These are phyloP conservation scores for Synanthedon formicaeformis DNA, from an alignment of 2,888 invertebrate species.

Conservation along the genomic window DNA sequence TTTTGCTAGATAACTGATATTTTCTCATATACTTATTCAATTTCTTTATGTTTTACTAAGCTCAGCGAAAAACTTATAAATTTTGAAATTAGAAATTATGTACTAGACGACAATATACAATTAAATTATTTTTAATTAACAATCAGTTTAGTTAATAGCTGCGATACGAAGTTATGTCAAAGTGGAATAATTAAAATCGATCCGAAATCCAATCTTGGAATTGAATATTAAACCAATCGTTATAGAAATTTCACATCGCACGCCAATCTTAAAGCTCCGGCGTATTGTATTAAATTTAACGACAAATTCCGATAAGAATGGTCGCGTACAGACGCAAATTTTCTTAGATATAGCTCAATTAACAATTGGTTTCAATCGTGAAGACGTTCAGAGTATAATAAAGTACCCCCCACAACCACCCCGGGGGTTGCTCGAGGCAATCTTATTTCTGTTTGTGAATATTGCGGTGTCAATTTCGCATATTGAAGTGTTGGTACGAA, in stretches of 20 bases:
- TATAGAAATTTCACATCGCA: neutral
- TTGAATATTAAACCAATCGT: neutral
- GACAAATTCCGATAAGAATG: slow-evolving; percentile 66
- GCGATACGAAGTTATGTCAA: too few species aligned
- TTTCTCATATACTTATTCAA: too few species aligned
- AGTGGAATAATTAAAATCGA: slow-evolving; percentile 10
- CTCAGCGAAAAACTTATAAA: too few species aligned
- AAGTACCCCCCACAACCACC: slow-evolving; percentile 43
- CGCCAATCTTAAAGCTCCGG: slow-evolving; percentile 4
- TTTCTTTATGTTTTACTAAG: too few species aligned
- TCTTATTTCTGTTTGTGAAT: slow-evolving; percentile 69
- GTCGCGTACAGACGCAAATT: slow-evolving; percentile 57
- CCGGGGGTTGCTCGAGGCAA: slow-evolving; percentile 49
- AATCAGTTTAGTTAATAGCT: too few species aligned
- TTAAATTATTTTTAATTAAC: too few species aligned
- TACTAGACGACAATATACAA: too few species aligned
- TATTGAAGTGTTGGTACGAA: slow-evolving; percentile 62
- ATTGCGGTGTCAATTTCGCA: slow-evolving; percentile 70
- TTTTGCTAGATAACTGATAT: too few species aligned
- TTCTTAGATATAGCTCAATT: slow-evolving; percentile 71
- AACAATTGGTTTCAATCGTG: slow-evolving; percentile 70
- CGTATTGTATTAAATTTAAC: slow-evolving; percentile 53
- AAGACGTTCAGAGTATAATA: slow-evolving; percentile 65
- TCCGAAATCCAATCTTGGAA: slow-evolving; percentile 1
- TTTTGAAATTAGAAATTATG: too few species aligned